A percentile compares a stretch with the other conserved stretches of the same genome.
These are phyloP conservation scores for Iselma pallidipennis DNA, from an alignment of 2,888 invertebrate genomes.

Conservation along the genomic window DNA sequence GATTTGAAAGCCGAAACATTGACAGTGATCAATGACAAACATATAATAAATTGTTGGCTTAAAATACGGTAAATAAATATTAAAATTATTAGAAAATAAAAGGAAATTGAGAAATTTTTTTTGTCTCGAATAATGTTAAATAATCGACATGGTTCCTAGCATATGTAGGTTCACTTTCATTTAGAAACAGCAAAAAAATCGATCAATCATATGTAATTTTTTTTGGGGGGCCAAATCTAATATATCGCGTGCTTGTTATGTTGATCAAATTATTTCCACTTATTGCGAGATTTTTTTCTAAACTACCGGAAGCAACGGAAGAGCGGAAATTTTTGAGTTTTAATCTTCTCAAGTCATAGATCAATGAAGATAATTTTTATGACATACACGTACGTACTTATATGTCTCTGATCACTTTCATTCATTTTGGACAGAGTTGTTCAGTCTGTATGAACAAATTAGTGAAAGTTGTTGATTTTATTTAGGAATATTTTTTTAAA, in stretches of 20 bases:
- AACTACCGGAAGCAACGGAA: no score
- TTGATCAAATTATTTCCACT: no score
- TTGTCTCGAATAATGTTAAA: neutral
- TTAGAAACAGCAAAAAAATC: neutral
- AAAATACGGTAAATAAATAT: no score
- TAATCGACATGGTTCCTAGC: neutral
- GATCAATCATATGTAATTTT: neutral
- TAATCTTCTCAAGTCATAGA: no score
- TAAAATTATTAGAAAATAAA: neutral
- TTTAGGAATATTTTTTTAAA: neutral
- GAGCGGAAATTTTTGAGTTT: no score
- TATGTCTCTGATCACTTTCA: constrained; percentile 2
- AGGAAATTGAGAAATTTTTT: neutral
- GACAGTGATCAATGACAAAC: constrained; percentile 15
- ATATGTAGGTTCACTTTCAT: neutral
- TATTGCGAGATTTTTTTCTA: no score
- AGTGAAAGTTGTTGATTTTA: constrained; percentile 20
- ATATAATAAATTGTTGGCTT: no score
- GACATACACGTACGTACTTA: no score
- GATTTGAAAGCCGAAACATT: constrained; percentile 9
- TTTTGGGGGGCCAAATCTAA: no score
- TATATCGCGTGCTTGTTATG: no score
- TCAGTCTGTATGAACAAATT: neutral
- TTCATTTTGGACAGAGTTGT: neutral
- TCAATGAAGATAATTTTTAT: no score